A percentile compares a stretch with the other conserved stretches of the same genome.
Conservation (phyloP, 2,113 vertebrate species). For the Callocephalon fimbriatum region DNA sequence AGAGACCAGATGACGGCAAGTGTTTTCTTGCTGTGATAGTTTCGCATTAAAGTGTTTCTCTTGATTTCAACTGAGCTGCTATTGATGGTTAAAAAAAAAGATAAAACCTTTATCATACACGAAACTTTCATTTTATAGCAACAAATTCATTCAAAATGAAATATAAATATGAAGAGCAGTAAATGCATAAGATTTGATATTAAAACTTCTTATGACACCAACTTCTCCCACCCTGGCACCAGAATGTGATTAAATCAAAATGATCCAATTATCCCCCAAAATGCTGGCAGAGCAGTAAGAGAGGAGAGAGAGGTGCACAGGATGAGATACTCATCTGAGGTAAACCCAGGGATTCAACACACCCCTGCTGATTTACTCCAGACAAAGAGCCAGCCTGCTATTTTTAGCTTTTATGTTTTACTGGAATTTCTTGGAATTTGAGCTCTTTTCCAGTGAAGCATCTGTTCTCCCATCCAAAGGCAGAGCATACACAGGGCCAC, state of each 20-base stretch:
- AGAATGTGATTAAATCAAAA: not conserved
- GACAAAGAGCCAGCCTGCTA: not conserved
- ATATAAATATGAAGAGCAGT: not conserved
- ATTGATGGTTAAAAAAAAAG: not conserved
- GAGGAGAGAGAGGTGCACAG: not conserved
- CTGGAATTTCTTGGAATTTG: not conserved
- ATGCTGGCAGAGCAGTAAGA: not conserved
- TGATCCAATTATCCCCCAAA: not conserved
- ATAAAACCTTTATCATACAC: not conserved
- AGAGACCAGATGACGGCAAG: not conserved
- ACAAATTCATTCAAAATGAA: not conserved
- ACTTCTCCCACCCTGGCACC: not conserved
- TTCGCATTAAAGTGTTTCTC: not conserved
- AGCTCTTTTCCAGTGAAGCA: not conserved
- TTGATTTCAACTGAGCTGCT: not conserved
- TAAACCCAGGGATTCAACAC: not conserved
- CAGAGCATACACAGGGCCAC: not conserved
- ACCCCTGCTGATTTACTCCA: not conserved
- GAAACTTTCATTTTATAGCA: not conserved
- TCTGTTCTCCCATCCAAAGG: rapidly evolving
- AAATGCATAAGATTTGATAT: not conserved
- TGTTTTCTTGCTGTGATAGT: not conserved
- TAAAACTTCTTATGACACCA: not conserved
- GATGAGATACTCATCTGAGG: not conserved
- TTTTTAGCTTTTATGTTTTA: conserved; percentile 3